Evolutionary conservation across 2,113 vertebrate species (phyloP).

Genomic region (Corydoras sp.): DNA sequence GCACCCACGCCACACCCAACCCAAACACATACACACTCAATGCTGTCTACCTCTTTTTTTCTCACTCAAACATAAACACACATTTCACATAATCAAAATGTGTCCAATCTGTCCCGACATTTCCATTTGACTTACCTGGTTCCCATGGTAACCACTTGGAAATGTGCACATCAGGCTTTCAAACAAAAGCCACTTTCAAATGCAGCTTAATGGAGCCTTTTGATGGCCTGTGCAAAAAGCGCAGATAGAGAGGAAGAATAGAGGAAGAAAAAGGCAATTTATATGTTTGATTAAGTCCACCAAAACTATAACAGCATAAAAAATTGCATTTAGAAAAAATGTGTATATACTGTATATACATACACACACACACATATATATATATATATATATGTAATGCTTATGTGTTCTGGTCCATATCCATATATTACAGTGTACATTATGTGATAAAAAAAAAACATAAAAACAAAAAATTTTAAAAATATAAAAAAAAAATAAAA

Average conservation of each 20-base stretch:
- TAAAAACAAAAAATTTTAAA: no score
- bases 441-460: no score
- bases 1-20: conserved; percentile 5
- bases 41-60: conserved; percentile 34
- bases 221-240: conserved; percentile 42
- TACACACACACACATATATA: no score
- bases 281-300: conserved; percentile 47
- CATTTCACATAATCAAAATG: conserved; percentile 36
- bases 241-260: conserved; percentile 33
- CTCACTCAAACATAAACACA: conserved; percentile 32
- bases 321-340: background rate
- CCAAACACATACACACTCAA: background rate
- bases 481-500: no score
- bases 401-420: no score
- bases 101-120: conserved; percentile 39
- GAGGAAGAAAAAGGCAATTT: conserved; percentile 14
- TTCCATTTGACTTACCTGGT: conserved; percentile 56
- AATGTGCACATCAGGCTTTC: conserved; percentile 51
- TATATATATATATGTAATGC: no score
- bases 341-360: no score
- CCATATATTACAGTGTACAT: no score
- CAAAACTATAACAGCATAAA: conserved; percentile 23
- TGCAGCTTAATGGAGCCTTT: conserved; percentile 51
- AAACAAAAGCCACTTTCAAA: conserved; percentile 55
- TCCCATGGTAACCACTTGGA: conserved; percentile 54